Evolutionary conservation across 2,888 invertebrate genomes (phyloP).

Genomic region (Selenia dentaria): DNA sequence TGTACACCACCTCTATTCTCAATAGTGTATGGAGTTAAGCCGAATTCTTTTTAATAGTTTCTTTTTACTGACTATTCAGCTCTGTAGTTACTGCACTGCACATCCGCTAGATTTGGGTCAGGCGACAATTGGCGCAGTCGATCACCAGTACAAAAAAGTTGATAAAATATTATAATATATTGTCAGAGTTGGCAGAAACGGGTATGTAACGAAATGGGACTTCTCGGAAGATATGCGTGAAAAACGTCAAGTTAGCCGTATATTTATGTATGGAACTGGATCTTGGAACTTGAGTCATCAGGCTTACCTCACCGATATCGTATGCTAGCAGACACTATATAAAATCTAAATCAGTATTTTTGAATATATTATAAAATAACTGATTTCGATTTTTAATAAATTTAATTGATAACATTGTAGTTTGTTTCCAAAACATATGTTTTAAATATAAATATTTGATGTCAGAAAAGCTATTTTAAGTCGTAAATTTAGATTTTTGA

Average conservation of each 20-base stretch:
- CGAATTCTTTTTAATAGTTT: constrained; percentile 67
- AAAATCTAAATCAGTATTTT: too few species aligned
- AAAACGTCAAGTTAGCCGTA: not conserved
- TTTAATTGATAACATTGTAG: too few species aligned
- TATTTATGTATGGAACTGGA: too few species aligned
- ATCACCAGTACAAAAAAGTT: constrained; percentile 31
- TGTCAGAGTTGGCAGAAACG: constrained; percentile 17
- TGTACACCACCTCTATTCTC: constrained; percentile 42
- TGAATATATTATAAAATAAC: too few species aligned
- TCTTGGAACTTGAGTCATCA: not conserved
- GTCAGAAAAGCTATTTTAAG: too few species aligned
- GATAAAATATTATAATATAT: constrained; percentile 34
- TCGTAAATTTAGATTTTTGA: too few species aligned
- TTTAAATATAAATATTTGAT: too few species aligned
- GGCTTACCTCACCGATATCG: not conserved
- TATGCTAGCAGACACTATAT: too few species aligned
- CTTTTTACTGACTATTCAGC: constrained; percentile 48
- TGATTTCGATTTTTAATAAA: too few species aligned
- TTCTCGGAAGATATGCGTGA: constrained; percentile 23
- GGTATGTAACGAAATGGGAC: constrained; percentile 4
- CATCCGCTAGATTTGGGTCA: constrained; percentile 80
- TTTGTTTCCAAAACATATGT: too few species aligned
- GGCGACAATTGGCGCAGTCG: constrained; percentile 61
- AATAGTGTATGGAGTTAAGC: constrained; percentile 58
- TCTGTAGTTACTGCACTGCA: constrained; percentile 45